Conservation (phyloP, 1,140 invertebrate genomes). For the Diabrotica virgifera region DNA sequence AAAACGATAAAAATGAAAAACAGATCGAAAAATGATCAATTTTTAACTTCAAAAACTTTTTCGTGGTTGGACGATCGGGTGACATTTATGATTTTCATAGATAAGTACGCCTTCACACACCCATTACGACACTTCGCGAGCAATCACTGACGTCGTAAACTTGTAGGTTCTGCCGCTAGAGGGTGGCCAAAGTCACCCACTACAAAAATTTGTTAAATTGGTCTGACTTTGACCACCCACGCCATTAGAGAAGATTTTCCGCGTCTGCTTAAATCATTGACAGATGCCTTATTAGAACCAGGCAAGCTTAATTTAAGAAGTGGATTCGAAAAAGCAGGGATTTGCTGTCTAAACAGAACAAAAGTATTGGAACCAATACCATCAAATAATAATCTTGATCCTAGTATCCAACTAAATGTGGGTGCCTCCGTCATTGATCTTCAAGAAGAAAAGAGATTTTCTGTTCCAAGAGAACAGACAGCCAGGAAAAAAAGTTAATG, state of each 20-base stretch:
- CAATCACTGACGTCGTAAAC: too few relatives aligned
- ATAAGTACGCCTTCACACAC: too few relatives aligned
- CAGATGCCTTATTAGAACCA: slow-evolving; percentile 16
- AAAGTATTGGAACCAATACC: slow-evolving; percentile 23
- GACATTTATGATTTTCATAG: neutral
- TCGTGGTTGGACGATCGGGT: neutral
- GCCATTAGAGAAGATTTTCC: slow-evolving; percentile 24
- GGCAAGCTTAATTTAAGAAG: slow-evolving; percentile 25
- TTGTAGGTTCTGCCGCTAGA: too few relatives aligned
- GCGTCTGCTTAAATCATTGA: slow-evolving; percentile 28
- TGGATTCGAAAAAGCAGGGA: slow-evolving; percentile 37
- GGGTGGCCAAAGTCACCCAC: too few relatives aligned
- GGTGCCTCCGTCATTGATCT: slow-evolving; percentile 9
- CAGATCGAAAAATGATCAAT: neutral
- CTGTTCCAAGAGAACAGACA: neutral
- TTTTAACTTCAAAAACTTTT: neutral
- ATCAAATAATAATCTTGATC: slow-evolving; percentile 11
- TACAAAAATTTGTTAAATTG: neutral
- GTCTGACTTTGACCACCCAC: too few relatives aligned
- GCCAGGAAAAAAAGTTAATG: slow-evolving; percentile 13
- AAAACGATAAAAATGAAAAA: neutral
- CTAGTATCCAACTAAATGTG: slow-evolving; percentile 4
- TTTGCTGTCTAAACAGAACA: slow-evolving; percentile 32
- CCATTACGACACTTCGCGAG: too few relatives aligned
- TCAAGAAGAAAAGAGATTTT: slow-evolving; percentile 8